Evolutionary conservation across 1,140 invertebrate species (phyloP).

Genomic region (Scaptomyza graminum): DNA sequence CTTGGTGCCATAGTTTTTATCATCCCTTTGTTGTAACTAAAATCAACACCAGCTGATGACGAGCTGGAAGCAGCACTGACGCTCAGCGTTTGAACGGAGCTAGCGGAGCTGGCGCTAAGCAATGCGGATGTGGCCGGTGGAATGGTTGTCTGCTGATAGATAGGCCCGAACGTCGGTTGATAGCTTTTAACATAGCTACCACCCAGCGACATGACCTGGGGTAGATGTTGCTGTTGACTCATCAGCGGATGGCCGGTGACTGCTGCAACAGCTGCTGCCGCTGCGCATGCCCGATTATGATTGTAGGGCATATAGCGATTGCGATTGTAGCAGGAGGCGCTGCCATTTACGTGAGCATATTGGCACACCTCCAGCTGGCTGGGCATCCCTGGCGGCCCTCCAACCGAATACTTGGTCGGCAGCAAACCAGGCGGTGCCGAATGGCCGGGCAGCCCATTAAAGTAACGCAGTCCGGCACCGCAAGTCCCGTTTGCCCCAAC

Average conservation of each 20-base stretch:
- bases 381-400: slow-evolving; percentile 8
- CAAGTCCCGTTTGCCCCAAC: not conserved
- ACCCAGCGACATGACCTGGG: not conserved
- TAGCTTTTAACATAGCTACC: slow-evolving; percentile 8
- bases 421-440: slow-evolving; percentile 37
- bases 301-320: slow-evolving; percentile 76
- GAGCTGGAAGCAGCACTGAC: slow-evolving; percentile 2
- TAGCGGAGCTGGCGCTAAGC: not conserved
- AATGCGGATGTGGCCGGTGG: slow-evolving; percentile 11
- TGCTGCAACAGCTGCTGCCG: slow-evolving; percentile 50
- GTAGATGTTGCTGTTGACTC: slow-evolving; percentile 11
- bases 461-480: slow-evolving; percentile 37
- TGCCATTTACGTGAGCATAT: slow-evolving; percentile 54
- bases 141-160: slow-evolving; percentile 38
- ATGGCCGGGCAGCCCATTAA: slow-evolving; percentile 28
- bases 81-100: not conserved
- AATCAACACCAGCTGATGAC: not conserved
- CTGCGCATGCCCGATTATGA: slow-evolving; percentile 53
- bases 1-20: slow-evolving; percentile 31
- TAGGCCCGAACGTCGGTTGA: slow-evolving; percentile 37
- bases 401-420: slow-evolving; percentile 26
- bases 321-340: slow-evolving; percentile 54
- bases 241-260: slow-evolving; percentile 39
- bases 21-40: slow-evolving; percentile 10
- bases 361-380: slow-evolving; percentile 48